Conservation (phyloP, 2,113 vertebrate genomes). For the Phalacrocorax pelagicus region DNA sequence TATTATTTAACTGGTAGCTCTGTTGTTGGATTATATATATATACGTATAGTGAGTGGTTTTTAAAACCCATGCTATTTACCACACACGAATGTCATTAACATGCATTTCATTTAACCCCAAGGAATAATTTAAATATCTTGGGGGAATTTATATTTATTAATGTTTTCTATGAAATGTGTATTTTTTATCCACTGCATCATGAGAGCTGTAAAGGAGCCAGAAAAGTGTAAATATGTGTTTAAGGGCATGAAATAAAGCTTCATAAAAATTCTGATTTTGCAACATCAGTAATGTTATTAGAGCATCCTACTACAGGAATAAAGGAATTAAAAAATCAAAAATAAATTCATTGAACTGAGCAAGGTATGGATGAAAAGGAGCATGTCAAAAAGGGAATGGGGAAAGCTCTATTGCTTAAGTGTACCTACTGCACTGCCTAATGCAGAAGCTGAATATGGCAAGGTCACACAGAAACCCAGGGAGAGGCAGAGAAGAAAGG, state of each 20-base stretch:
- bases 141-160: slow-evolving; percentile 61
- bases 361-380: not conserved
- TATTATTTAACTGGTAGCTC: slow-evolving; percentile 50
- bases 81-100: slow-evolving; percentile 37
- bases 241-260: not conserved
- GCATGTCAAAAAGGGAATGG: not conserved
- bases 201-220: not conserved
- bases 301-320: not conserved
- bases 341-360: not conserved
- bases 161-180: slow-evolving; percentile 45
- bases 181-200: slow-evolving; percentile 35
- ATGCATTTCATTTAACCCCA: slow-evolving; percentile 56
- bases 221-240: not conserved
- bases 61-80: slow-evolving; percentile 47
- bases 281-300: not conserved
- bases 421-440: not conserved
- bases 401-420: not conserved
- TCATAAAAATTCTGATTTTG: not conserved
- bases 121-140: slow-evolving; percentile 59
- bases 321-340: not conserved
- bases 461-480: not conserved
- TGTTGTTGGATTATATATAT: slow-evolving; percentile 26
- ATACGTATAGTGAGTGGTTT: slow-evolving; percentile 10
- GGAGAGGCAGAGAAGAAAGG: not conserved
- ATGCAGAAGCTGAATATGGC: not conserved